A percentile compares a stretch with the other conserved stretches of the same genome.
Conservation (phyloP, 1,140 invertebrate genomes). For the Meloidogyne hapla region DNA sequence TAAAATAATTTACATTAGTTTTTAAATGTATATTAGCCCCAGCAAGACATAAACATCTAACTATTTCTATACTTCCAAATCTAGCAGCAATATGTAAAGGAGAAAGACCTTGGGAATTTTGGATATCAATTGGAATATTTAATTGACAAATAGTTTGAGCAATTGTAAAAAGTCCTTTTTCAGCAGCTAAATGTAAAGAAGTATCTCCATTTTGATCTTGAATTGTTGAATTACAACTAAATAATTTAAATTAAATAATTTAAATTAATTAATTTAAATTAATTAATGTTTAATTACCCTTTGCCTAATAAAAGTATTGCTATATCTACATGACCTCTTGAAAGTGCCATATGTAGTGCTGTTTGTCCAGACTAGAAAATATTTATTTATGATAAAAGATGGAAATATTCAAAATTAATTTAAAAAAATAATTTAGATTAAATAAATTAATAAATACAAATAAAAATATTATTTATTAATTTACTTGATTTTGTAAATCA, state of each 20-base stretch:
- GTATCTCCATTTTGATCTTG: constrained; percentile 73
- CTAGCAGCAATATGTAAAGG: constrained; percentile 77
- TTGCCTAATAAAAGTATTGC: constrained; percentile 86
- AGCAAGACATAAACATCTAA: constrained; percentile 75
- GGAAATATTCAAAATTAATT: constrained; percentile 27
- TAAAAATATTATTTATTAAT: constrained; percentile 54
- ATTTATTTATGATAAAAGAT: too few species aligned
- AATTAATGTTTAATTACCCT: constrained; percentile 69
- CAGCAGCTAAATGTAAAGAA: constrained; percentile 75
- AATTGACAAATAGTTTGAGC: constrained; percentile 76
- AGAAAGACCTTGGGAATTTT: constrained; percentile 67
- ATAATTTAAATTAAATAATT: background rate
- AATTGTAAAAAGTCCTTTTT: constrained; percentile 72
- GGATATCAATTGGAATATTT: constrained; percentile 74
- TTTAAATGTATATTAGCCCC: constrained; percentile 51
- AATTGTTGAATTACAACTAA: constrained; percentile 9
- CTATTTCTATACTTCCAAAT: constrained; percentile 75
- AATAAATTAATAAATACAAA: too few species aligned
- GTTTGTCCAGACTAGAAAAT: constrained; percentile 66
- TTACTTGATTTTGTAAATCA: constrained; percentile 70
- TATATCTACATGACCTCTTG: constrained; percentile 72
- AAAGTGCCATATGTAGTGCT: constrained; percentile 72
- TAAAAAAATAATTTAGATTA: too few species aligned
- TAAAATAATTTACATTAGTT: constrained; percentile 44
- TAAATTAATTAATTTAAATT: background rate